These are phyloP conservation scores for Acanthosoma haemorrhoidale DNA, from an alignment of 2,888 invertebrate genomes.

Conservation along the genomic window DNA sequence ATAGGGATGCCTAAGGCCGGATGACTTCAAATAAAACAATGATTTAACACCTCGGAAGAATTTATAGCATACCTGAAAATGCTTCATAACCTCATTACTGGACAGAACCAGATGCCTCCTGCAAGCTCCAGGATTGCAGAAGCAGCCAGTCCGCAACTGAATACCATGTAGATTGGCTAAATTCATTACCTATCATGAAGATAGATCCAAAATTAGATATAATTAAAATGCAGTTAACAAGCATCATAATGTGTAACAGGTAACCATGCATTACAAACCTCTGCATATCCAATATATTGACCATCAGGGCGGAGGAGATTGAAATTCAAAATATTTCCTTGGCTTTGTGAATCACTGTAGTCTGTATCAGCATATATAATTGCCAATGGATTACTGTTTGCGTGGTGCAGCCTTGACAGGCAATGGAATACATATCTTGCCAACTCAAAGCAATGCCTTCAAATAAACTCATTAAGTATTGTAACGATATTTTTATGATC, in stretches of 20 bases:
- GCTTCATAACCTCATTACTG: constrained; percentile 48
- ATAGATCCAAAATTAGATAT: not conserved
- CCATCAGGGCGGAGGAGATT: constrained; percentile 75
- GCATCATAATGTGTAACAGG: not conserved
- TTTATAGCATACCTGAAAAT: constrained; percentile 36
- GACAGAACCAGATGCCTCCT: constrained; percentile 68
- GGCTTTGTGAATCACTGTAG: constrained; percentile 57
- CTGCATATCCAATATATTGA: constrained; percentile 78
- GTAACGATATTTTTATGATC: no score
- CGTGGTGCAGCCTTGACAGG: constrained; percentile 60
- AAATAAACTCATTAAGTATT: no score
- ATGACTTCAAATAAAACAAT: no score
- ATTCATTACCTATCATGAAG: constrained; percentile 66
- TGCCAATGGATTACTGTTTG: constrained; percentile 64
- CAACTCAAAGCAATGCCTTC: constrained; percentile 63
- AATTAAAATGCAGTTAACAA: not conserved
- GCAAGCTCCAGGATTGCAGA: constrained; percentile 95
- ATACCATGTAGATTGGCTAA: constrained; percentile 83
- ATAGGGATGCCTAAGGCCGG: no score
- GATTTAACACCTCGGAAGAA: no score
- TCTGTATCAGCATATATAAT: constrained; percentile 68
- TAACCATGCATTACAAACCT: constrained; percentile 52
- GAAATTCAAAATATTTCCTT: constrained; percentile 86
- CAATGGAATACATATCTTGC: constrained; percentile 66
- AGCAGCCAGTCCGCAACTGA: constrained; percentile 86